Percentiles rank a stretch among this genome's conserved stretches.
Conservation (phyloP, 2,113 vertebrate species). For the Athene noctua region DNA sequence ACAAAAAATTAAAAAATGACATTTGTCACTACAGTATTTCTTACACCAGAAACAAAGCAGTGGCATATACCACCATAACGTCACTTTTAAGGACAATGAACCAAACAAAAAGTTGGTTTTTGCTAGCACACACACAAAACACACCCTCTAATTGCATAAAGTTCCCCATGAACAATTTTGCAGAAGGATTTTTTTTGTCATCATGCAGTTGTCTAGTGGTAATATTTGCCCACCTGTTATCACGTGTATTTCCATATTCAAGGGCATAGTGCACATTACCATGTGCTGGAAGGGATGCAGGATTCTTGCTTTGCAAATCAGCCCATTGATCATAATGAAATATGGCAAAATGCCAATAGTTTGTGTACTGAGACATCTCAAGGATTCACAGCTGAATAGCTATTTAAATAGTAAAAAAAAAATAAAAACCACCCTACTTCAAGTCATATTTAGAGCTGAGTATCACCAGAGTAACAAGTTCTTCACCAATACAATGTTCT, state of each 20-base stretch:
- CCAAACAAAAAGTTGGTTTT: not conserved
- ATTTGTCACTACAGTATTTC: not conserved
- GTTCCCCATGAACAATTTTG: not conserved
- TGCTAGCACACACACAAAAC: not conserved
- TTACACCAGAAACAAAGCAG: not conserved
- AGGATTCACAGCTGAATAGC: constrained; percentile 49
- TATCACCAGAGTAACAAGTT: constrained; percentile 51
- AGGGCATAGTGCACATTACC: not conserved
- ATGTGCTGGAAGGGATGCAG: not conserved
- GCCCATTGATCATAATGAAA: constrained; percentile 59
- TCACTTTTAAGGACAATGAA: not conserved
- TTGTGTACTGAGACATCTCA: constrained; percentile 30
- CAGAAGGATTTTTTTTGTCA: not conserved
- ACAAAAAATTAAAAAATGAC: not conserved
- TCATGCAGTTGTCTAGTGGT: not conserved
- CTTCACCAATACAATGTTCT: not conserved
- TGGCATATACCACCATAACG: not conserved
- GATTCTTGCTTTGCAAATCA: constrained; percentile 48
- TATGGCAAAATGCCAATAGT: constrained; percentile 63
- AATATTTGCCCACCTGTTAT: constrained; percentile 31
- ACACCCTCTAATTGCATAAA: not conserved
- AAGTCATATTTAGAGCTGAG: constrained; percentile 44
- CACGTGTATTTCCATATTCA: not conserved
- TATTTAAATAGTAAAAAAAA: constrained; percentile 44
- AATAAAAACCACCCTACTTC: not conserved